Evolutionary conservation across 2,888 invertebrate species (phyloP).

Genomic region (Peribatodes rhomboidaria): DNA sequence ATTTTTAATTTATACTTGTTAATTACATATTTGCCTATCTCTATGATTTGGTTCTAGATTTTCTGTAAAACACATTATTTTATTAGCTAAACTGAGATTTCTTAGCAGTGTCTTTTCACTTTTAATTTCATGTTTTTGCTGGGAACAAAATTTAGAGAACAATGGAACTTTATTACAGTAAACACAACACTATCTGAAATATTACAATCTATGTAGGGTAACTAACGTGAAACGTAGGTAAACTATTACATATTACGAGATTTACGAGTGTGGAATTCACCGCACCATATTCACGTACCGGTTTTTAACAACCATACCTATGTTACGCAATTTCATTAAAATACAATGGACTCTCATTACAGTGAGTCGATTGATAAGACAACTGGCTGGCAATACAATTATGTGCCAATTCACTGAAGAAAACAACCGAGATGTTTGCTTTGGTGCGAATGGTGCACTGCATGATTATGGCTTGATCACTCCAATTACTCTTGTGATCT

Average conservation of each 20-base stretch:
- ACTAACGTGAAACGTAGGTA: constrained; percentile 6
- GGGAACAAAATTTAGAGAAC: neutral
- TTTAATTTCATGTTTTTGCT: neutral
- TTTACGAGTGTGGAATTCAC: constrained; percentile 16
- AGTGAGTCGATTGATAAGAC: constrained; percentile 28
- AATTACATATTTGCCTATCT: no score
- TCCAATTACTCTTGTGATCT: no score
- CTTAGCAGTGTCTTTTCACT: no score
- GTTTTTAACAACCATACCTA: constrained; percentile 38
- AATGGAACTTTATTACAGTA: neutral
- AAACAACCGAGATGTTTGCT: constrained; percentile 25
- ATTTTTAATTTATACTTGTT: no score
- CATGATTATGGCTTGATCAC: constrained; percentile 14
- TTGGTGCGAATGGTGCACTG: constrained; percentile 2
- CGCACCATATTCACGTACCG: constrained; percentile 14
- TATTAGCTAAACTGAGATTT: no score
- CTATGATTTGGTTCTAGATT: no score
- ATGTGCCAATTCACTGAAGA: constrained; percentile 37
- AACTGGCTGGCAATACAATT: constrained; percentile 25
- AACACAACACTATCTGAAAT: neutral
- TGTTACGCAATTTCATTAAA: constrained; percentile 43
- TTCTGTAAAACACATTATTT: no score
- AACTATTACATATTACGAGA: constrained; percentile 12
- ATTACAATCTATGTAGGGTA: constrained; percentile 7
- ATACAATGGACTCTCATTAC: constrained; percentile 34